Evolutionary conservation across 2,888 invertebrate species (phyloP).

Genomic region (Acanthoscelides obtectus): DNA sequence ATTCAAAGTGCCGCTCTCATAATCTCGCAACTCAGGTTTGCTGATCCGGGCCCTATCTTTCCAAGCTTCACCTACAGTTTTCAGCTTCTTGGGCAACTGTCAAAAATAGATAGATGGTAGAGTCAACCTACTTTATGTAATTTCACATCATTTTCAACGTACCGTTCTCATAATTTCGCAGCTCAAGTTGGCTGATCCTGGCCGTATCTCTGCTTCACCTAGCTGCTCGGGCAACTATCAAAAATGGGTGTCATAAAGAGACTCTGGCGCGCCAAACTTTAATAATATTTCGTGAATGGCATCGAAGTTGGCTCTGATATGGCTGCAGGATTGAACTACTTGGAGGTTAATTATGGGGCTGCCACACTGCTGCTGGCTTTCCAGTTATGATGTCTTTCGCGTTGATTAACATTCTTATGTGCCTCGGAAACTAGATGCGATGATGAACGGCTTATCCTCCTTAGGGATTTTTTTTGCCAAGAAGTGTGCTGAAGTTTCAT

Average conservation of each 20-base stretch:
- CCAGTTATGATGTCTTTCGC: background rate
- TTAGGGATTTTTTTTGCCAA: background rate
- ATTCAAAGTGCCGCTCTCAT: background rate
- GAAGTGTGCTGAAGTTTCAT: no score
- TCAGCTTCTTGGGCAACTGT: background rate
- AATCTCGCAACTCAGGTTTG: background rate
- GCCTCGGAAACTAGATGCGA: background rate
- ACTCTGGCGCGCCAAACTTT: slow-evolving; percentile 16
- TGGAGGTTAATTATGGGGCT: background rate
- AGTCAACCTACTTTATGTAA: no score
- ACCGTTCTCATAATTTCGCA: no score
- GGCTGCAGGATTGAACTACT: background rate
- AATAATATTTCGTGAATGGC: slow-evolving; percentile 27
- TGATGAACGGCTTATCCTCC: background rate
- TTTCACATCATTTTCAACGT: no score
- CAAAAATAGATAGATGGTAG: background rate
- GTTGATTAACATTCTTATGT: background rate
- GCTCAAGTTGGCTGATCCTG: no score
- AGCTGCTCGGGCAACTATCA: background rate
- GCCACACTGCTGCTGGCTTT: background rate
- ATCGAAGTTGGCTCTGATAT: slow-evolving; percentile 24
- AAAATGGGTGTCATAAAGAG: background rate
- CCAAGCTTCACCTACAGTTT: background rate
- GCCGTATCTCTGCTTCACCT: no score
- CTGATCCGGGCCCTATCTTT: background rate